Base-by-base conservation (phyloP, 2,113 vertebrate species). In the Calyptomena viridis region DNA sequence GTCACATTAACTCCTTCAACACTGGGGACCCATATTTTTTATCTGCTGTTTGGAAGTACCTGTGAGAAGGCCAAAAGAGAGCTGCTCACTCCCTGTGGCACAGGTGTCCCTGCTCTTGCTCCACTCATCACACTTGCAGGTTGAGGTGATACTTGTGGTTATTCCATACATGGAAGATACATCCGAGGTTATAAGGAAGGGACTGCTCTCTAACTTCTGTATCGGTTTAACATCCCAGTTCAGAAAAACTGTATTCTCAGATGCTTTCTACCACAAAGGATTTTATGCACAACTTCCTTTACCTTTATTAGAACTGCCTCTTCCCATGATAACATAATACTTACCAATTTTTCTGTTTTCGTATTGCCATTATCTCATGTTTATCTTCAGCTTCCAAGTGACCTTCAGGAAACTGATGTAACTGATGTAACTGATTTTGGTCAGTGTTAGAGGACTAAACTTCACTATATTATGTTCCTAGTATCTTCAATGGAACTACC, bases 1-100 rank as follows among this genome's bases (percentile, higher is more conserved):
- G 96, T 96, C 95, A 97, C 96, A 93, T 96, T 97, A 97, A 97
- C 97, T 92, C 95, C 93, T 97, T 95, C 94, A 14, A 42, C 74
- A 53, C 96, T 75, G 35, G 27, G 66, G 58, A 25, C 60, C 68
- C 2, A 0, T 76, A n/a, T 84, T 82, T 82, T 53, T 6, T 87
- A 23, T 89, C 82, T 95, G 79, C 72, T 44, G 15, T 21, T 75
- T 23, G 50, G 63, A 71, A 92, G 86, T 5, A 93, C 80, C 86
- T 89, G 89, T 89, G 64, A 87, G 66, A 33, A 21, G 76, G 91
- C 94, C 76, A 94, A 52, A 42, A 60, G 71, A 59, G 68, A 81
- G 16, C 23, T 2, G 4, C 46, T 80, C 22, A 0, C 47, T 47
- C 62, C 12, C 52, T 30, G 60, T 35, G 30, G 72, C 77, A 30